Conservation (phyloP, 2,113 vertebrate species). For the Coptodon bakossiorum region DNA sequence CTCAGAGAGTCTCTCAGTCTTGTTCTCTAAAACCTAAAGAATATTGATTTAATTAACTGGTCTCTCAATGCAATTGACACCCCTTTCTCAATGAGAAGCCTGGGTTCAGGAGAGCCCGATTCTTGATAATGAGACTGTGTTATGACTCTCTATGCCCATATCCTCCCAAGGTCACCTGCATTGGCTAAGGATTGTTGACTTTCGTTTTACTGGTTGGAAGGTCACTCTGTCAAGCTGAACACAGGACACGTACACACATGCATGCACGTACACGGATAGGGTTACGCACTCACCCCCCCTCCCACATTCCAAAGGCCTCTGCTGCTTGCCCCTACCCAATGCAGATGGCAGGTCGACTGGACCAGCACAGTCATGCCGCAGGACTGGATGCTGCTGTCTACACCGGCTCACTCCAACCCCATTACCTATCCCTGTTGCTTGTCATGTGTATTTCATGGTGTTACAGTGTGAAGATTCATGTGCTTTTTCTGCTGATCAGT, state of each 20-base stretch:
- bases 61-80: neutral
- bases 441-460: no score
- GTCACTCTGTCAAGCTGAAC: neutral
- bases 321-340: neutral
- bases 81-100: neutral
- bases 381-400: neutral
- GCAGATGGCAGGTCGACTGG: neutral
- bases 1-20: neutral
- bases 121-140: neutral
- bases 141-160: neutral
- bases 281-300: neutral
- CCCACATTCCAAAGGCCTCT: neutral
- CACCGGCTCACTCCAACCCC: no score
- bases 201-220: neutral
- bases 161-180: neutral
- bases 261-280: neutral
- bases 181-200: neutral
- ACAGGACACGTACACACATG: neutral
- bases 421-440: no score
- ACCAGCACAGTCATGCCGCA: neutral
- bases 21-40: neutral
- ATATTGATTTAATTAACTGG: neutral
- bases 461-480: no score
- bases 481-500: no score
- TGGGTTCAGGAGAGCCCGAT: neutral